Percentiles rank a stretch among this genome's conserved stretches.
phyloP scores from a whole-genome alignment of 1,140 invertebrate species.

The Drosophila triauraria region DNA sequence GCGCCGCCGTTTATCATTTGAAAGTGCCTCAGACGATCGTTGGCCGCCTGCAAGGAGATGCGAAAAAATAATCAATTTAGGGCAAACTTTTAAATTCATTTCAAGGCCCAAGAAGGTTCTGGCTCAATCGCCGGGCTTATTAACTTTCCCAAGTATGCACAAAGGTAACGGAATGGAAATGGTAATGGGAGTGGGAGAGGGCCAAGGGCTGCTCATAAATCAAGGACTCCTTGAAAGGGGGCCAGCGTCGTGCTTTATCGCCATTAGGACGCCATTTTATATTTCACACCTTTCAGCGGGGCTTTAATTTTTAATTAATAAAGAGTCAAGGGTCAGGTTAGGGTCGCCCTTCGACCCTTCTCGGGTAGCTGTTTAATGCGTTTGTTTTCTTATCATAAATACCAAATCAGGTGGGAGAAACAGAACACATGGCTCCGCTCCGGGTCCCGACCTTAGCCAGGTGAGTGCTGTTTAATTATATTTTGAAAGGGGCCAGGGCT shows the following conservation, averaged over 20 bases:
- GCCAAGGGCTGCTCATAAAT: constrained; percentile 63
- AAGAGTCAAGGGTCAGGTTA: constrained; percentile 69
- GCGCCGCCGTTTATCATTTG: constrained; percentile 90
- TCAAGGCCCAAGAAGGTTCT: constrained; percentile 10
- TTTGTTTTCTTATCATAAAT: constrained; percentile 84
- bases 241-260: constrained; percentile 72
- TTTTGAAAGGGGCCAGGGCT: constrained; percentile 61
- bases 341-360: constrained; percentile 56
- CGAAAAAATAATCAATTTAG: constrained; percentile 63
- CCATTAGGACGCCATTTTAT: constrained; percentile 75
- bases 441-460: constrained; percentile 31
- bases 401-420: constrained; percentile 67
- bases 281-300: constrained; percentile 81
- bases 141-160: constrained; percentile 65
- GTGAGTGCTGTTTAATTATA: constrained; percentile 79
- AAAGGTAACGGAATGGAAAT: constrained; percentile 21
- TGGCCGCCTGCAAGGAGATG: constrained; percentile 71
- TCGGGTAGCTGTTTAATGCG: constrained; percentile 61
- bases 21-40: constrained; percentile 91
- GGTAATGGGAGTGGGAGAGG: not conserved
- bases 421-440: constrained; percentile 59
- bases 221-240: constrained; percentile 52
- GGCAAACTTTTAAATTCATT: constrained; percentile 61
- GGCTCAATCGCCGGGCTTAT: constrained; percentile 46
- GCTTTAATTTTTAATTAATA: constrained; percentile 84